Conservation (phyloP, 2,113 vertebrate species). For the Bettongia penicillata region DNA sequence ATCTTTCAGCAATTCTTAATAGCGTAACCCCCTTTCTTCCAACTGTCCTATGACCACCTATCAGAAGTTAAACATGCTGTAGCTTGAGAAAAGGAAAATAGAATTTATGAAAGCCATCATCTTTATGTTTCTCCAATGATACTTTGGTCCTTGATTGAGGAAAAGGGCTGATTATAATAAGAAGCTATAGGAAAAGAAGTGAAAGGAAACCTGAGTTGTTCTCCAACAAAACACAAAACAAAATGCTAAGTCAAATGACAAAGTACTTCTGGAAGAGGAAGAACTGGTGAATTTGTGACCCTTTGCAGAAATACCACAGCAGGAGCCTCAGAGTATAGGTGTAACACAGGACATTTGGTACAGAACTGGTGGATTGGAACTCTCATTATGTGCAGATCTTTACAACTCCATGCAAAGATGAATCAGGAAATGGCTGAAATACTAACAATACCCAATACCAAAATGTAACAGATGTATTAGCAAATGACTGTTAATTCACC, state of each 20-base stretch:
- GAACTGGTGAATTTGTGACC: slow-evolving; percentile 93
- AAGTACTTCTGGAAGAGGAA: slow-evolving; percentile 95
- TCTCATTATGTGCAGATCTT: neutral
- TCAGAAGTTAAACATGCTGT: slow-evolving; percentile 87
- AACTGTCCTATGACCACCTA: slow-evolving; percentile 83
- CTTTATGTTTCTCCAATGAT: slow-evolving; percentile 91
- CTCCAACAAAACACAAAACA: slow-evolving; percentile 93
- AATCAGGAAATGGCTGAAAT: neutral
- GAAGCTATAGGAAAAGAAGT: slow-evolving; percentile 93
- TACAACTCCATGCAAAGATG: slow-evolving; percentile 11
- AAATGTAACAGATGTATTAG: neutral
- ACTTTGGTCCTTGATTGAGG: slow-evolving; percentile 95
- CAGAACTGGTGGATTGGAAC: rapidly evolving
- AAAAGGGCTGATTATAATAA: slow-evolving; percentile 96
- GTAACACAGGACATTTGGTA: neutral
- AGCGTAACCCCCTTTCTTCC: slow-evolving; percentile 86
- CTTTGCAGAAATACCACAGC: slow-evolving; percentile 93
- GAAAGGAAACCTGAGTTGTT: slow-evolving; percentile 88
- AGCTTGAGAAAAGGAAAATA: slow-evolving; percentile 91
- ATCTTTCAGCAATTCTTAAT: slow-evolving; percentile 56
- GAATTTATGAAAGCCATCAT: slow-evolving; percentile 88
- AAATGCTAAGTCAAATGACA: slow-evolving; percentile 97
- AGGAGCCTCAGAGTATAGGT: slow-evolving; percentile 88
- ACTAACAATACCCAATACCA: neutral
- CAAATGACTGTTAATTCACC: neutral